Base-by-base conservation (phyloP, 2,888 invertebrate genomes). In the Sinelater perroti region DNA sequence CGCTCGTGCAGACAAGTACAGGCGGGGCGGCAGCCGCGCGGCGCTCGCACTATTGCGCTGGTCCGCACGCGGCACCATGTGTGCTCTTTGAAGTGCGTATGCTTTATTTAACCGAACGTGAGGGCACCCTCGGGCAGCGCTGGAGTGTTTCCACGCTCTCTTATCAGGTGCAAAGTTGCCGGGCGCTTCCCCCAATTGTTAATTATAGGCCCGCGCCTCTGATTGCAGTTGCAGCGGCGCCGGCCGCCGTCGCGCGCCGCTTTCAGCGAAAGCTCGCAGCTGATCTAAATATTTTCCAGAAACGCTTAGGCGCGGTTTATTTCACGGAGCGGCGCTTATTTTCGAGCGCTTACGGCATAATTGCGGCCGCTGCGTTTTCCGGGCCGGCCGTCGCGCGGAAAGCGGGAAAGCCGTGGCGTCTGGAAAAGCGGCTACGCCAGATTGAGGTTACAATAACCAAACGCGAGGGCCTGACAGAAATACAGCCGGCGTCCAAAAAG, bases 91-190 rank as follows among this genome's bases (percentile, higher is more conserved):
- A 50, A 40, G 46, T 31, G n/a, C 21, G 24, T 54, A 49, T 30
- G 47, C 47, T 38, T 40, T 40, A 50, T 28, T 44, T 44, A 56
- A 56, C 18, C 13, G 33, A 50, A 44, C 44, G 50, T 35, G 55
- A 55, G 20, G 24, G 40, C 44, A 40, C 24, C 38, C 47, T 46
- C 16, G 13, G 16, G 50, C n/a, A 26, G 14, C 40, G 2, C 28
- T 31, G 17, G 17, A 51, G 40, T 40, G 40, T 40, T 38, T 40
- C 24, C 24, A 10, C n/a, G 24, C 24, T 10, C 28, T 5, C 1
- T 50, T 52, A 52, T 52, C 52, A 44, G 52, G 52, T 44, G 52
- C 16, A 28, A 42, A 51, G 35, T 50, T 18, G 24, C 26, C 20
- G 17, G n/a, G n/a, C n/a, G n/a, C n/a, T n/a, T n/a, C n/a, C n/a